phyloP scores from a whole-genome alignment of 1,140 invertebrate species.

The Pseudomyrmex cubaensis region DNA sequence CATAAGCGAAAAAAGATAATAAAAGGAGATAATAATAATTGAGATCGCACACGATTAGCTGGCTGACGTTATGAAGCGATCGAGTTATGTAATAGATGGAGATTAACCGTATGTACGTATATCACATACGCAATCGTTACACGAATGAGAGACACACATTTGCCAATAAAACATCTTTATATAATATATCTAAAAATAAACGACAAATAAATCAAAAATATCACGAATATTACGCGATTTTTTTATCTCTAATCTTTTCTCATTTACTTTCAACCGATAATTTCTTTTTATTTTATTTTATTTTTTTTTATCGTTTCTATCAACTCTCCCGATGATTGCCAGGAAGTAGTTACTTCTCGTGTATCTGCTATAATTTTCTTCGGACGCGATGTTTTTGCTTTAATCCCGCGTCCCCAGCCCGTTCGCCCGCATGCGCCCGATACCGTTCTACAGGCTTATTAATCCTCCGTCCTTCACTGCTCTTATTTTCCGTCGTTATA shows the following conservation, averaged over 20 bases:
- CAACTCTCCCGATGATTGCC: background rate
- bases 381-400: background rate
- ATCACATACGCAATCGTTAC: no score
- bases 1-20: background rate
- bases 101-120: background rate
- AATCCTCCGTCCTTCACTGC: slow-evolving; percentile 8
- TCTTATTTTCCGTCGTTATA: slow-evolving; percentile 24
- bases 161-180: no score
- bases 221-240: background rate
- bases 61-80: background rate
- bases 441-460: slow-evolving; percentile 29
- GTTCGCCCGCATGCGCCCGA: background rate
- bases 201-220: no score
- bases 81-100: background rate
- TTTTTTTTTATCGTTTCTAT: background rate
- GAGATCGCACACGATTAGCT: background rate
- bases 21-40: slow-evolving; percentile 14
- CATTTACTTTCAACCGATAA: background rate
- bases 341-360: slow-evolving; percentile 13
- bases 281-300: background rate
- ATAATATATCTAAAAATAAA: no score
- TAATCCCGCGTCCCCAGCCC: background rate
- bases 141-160: no score
- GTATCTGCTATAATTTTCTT: slow-evolving; percentile 20
- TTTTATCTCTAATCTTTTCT: background rate